Evolutionary conservation across 2,888 invertebrate species (phyloP), one percentile per base, ranked within the genome.

Genomic region (Harpalus rubripes): DNA sequence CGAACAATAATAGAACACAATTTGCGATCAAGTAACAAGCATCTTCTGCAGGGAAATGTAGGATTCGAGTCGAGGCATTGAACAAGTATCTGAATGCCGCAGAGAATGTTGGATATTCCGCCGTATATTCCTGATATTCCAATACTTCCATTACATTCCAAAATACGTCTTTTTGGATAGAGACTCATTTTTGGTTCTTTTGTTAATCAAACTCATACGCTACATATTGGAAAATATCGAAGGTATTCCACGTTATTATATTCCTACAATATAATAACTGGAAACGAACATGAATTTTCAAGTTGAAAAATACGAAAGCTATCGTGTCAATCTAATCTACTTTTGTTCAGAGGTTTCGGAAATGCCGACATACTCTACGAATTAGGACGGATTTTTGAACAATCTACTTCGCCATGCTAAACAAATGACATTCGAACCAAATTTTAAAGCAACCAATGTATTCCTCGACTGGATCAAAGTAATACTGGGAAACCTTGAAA

Each of bases 1-100:
- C 44, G 8, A 74, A 74, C 44, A 74, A 74, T 44, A 16, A 32
- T 32, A 44, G 68, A 15, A 41, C 44, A 74, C 72, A 44, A 74
- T 32, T 44, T 74, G 72, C 72, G 18, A 74, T 74, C 22, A 22
- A 63, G 18, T 74, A 74, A 74, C 72, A 44, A 74, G 72, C 44
- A 10, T 44, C 72, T 74, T 18, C 72, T 44, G 44, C 41, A 15
- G 41, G 15, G 72, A 44, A 74, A 44, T 74, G 44, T 16, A 15
- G n/a, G 5, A 39, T 41, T 10, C 44, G 32, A 68, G 32, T 41
- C 15, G 41, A 2, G 12, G 44, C 10, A 74, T 72, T 41, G 41
- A 41, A 18, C 72, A 74, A 41, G 72, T 74, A 74, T 74, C 10
- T 44, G 41, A 18, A 74, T 16, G 44, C 41, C 41, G 72, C 18